These are phyloP conservation scores for Diachasmimorpha longicaudata DNA, from an alignment of 1,140 invertebrate species.

Conservation along the genomic window DNA sequence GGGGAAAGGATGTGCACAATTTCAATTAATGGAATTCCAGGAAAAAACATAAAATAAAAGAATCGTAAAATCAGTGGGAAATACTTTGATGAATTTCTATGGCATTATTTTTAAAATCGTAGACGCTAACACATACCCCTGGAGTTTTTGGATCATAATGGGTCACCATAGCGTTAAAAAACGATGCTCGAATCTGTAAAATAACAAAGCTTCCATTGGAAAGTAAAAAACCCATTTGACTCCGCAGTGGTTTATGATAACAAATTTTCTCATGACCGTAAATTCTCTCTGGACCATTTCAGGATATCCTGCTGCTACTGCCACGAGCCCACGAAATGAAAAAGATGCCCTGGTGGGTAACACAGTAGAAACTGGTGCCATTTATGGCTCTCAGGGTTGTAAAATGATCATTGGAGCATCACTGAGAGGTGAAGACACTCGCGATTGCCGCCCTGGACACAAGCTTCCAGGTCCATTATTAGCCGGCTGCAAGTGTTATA, in stretches of 20 bases:
- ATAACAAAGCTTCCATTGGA: not conserved
- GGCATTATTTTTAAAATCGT: too few relatives aligned
- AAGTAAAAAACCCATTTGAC: not conserved
- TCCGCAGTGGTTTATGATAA: not conserved
- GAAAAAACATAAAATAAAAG: too few relatives aligned
- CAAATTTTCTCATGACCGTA: not conserved
- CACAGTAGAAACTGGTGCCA: slow-evolving; percentile 37
- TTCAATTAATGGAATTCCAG: too few relatives aligned
- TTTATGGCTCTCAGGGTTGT: slow-evolving; percentile 39
- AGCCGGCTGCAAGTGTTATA: slow-evolving; percentile 27
- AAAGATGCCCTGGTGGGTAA: not conserved
- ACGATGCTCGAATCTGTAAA: too few relatives aligned
- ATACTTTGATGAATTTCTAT: too few relatives aligned
- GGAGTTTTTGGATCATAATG: too few relatives aligned
- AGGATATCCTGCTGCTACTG: slow-evolving; percentile 4
- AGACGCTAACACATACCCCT: too few relatives aligned
- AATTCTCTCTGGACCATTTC: not conserved
- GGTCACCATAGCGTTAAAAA: too few relatives aligned
- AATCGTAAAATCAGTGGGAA: too few relatives aligned
- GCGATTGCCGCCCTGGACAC: slow-evolving; percentile 43
- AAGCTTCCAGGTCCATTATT: slow-evolving; percentile 19
- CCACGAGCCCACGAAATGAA: not conserved
- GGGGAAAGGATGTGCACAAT: too few relatives aligned
- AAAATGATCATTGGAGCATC: slow-evolving; percentile 48
- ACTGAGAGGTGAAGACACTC: slow-evolving; percentile 48